Conservation (phyloP, 2,797 vertebrate species). For the Brachymystax lenok region DNA sequence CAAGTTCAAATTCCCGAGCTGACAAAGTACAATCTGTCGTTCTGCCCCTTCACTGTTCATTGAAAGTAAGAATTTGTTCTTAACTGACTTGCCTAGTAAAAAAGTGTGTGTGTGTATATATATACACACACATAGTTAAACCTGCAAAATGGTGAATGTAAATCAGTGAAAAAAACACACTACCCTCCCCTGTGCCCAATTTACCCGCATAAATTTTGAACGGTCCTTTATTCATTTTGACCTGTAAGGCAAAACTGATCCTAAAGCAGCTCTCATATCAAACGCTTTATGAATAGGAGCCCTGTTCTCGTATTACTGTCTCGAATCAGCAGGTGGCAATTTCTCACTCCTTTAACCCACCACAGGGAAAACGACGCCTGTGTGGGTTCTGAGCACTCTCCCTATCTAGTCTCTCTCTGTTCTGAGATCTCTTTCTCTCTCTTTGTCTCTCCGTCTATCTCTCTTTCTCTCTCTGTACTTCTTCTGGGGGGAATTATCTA, state of each 20-base stretch:
- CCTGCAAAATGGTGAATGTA: too few relatives aligned
- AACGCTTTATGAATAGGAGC: not conserved
- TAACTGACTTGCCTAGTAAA: too few relatives aligned
- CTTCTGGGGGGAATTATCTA: slow-evolving; percentile 29
- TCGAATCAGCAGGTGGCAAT: slow-evolving; percentile 23
- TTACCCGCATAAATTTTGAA: too few relatives aligned
- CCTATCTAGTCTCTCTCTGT: not conserved
- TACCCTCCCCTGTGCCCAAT: too few relatives aligned
- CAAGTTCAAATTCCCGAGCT: too few relatives aligned
- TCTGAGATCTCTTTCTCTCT: not conserved
- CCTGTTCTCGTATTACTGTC: not conserved
- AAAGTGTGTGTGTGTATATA: too few relatives aligned
- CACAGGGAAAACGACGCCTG: not conserved
- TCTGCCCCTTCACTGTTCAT: too few relatives aligned
- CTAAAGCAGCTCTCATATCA: not conserved
- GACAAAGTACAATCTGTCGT: too few relatives aligned
- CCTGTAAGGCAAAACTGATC: not conserved
- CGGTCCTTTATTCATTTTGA: too few relatives aligned
- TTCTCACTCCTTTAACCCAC: not conserved
- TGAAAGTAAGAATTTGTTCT: too few relatives aligned
- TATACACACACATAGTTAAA: too few relatives aligned
- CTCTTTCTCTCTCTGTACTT: not conserved
- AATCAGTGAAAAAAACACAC: too few relatives aligned
- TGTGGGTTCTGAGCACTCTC: slow-evolving; percentile 11
- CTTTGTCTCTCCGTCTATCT: not conserved